Evolutionary conservation across 2,797 vertebrate genomes (phyloP), one percentile per base, ranked within the genome.

Genomic region (Psittacula echo): DNA sequence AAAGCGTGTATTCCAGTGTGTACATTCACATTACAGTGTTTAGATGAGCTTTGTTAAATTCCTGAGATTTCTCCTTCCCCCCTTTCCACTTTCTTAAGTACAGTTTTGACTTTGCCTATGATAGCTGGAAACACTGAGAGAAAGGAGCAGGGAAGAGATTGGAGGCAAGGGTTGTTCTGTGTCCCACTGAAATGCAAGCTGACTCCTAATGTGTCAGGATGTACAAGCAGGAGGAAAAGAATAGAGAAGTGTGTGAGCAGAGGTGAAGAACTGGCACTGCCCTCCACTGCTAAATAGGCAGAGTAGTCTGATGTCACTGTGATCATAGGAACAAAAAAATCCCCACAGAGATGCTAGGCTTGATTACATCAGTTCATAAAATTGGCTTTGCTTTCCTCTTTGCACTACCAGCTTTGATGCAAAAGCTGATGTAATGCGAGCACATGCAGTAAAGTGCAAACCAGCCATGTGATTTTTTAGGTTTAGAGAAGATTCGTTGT

Each of bases 321-420:
- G 93, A 61, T 48, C 60, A 17, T 4, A 78, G 90, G 87, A 89
- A 95, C 75, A 91, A 83, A 94, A 89, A 73, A 74, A 7, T 60
- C 6, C 42, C 45, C 87, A 42, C 74, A 87, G 79, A 86, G 83
- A 64, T 74, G 41, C 60, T 81, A 15, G 85, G 62, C 73, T 81
- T 50, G 66, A 53, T 95, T 88, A 91, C 76, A 76, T 86, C 85
- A 94, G 44, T 82, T 93, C 71, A 79, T 70, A 41, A 90, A 94
- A 94, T 51, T 71, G 92, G 73, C 91, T 89, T 91, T 81, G 85
- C 87, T 90, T 54, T 85, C 47, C 48, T 92, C 87, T 94, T 75
- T 88, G 83, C 85, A 16, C 85, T 94, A 56, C 50, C 83, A 88
- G 74, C 80, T 90, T 90, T 86, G 89, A 86, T 90, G 85, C 67